Percentiles rank a stretch among this genome's conserved stretches.
Evolutionary conservation across 2,113 vertebrate species (phyloP).

Genomic region (Paracyprichromis sp.): DNA sequence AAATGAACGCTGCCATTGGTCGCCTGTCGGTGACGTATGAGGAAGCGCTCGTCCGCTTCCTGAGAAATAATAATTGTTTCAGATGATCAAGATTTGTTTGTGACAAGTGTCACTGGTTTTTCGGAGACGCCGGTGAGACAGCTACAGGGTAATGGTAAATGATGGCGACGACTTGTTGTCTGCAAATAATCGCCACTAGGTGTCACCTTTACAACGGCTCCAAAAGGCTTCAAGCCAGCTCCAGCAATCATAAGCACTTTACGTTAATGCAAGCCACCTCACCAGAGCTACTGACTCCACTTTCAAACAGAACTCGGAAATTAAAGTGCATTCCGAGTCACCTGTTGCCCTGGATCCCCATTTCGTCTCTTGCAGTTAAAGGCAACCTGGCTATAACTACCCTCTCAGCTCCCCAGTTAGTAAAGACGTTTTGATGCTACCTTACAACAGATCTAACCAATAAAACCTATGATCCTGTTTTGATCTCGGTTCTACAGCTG

Average conservation of each 20-base stretch:
- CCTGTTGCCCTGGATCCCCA: background rate
- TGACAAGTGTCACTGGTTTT: background rate
- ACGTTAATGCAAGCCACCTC: background rate
- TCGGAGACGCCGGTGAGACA: background rate
- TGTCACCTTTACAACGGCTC: background rate
- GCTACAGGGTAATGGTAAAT: accelerated
- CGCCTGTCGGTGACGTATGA: constrained; percentile 17
- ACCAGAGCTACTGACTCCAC: background rate
- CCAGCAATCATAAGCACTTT: background rate
- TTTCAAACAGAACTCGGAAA: background rate
- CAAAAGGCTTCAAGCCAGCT: background rate
- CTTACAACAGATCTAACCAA: background rate
- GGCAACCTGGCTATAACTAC: accelerated
- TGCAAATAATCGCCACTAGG: background rate
- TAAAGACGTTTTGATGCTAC: background rate
- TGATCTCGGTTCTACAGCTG: background rate
- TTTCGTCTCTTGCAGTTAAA: background rate
- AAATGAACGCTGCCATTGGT: constrained; percentile 26
- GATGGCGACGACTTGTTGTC: background rate
- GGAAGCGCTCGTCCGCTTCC: background rate
- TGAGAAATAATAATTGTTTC: background rate
- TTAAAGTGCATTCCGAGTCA: background rate
- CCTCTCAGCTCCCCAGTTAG: background rate
- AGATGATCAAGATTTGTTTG: background rate
- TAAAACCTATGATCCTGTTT: background rate